A percentile compares a stretch with the other conserved stretches of the same genome.
Conservation (phyloP, 1,140 invertebrate genomes). For the Caenorhabditis remanei region DNA sequence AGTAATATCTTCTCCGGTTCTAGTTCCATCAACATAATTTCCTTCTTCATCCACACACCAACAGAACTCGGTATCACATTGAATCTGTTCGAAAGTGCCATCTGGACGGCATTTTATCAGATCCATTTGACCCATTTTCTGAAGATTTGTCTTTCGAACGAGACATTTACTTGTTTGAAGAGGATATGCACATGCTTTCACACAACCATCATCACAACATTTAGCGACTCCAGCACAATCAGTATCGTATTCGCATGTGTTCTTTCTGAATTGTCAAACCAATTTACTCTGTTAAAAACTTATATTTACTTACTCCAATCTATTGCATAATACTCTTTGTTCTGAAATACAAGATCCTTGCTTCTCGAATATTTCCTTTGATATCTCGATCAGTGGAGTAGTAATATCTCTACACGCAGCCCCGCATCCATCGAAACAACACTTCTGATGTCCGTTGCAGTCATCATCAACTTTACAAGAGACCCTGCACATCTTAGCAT, state of each 20-base stretch:
- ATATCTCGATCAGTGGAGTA: constrained; percentile 15
- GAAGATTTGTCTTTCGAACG: constrained; percentile 69
- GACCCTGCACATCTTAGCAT: constrained; percentile 61
- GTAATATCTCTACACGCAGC: constrained; percentile 62
- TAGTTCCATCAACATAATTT: constrained; percentile 70
- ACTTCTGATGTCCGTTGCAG: constrained; percentile 66
- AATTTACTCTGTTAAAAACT: background rate
- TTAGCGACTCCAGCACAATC: constrained; percentile 71
- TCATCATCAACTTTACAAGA: constrained; percentile 69
- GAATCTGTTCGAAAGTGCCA: constrained; percentile 69
- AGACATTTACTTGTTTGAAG: constrained; percentile 71
- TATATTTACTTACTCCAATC: background rate
- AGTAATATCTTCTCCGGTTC: constrained; percentile 61
- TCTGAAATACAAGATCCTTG: constrained; percentile 41
- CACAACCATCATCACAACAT: constrained; percentile 73
- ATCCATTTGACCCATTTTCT: constrained; percentile 62
- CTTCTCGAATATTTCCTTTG: constrained; percentile 25
- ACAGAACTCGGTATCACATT: constrained; percentile 69
- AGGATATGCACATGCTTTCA: constrained; percentile 68
- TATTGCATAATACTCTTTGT: constrained; percentile 12
- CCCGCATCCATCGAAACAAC: constrained; percentile 73
- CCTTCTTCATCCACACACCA: constrained; percentile 71
- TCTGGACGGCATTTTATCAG: constrained; percentile 66
- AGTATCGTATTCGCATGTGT: constrained; percentile 66
- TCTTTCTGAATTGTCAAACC: constrained; percentile 42